Evolutionary conservation across 2,113 vertebrate genomes (phyloP).

Genomic region (Oceanites oceanicus): DNA sequence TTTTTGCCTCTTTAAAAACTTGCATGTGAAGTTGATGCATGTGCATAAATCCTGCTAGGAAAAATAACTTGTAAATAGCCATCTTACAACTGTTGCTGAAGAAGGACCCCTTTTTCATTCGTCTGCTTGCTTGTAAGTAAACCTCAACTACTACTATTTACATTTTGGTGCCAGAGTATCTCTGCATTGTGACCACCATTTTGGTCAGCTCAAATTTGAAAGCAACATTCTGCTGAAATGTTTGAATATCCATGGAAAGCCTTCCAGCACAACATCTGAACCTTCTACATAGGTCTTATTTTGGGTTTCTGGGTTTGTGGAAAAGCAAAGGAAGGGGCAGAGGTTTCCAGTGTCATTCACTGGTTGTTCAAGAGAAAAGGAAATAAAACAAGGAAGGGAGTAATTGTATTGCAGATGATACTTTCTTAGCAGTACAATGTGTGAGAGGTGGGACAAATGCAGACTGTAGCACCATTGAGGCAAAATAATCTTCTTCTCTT

Average conservation of each 20-base stretch:
- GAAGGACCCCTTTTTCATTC: neutral
- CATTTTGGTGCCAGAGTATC: neutral
- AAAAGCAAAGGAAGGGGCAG: neutral
- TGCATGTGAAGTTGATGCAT: neutral
- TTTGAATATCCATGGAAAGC: neutral
- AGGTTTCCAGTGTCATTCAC: neutral
- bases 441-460: neutral
- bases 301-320: neutral
- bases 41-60: neutral
- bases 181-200: neutral
- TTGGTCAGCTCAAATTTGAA: neutral
- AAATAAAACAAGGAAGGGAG: neutral
- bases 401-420: neutral
- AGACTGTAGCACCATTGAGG: neutral
- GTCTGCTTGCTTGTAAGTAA: neutral
- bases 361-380: neutral
- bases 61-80: neutral
- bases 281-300: neutral
- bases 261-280: neutral
- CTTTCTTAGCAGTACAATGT: neutral
- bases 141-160: neutral
- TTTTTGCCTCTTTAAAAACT: neutral
- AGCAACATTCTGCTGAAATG: neutral
- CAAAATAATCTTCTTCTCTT: neutral
- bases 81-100: neutral